These are phyloP conservation scores for Alloplasta piceator DNA, from an alignment of 2,888 invertebrate species.

Conservation along the genomic window DNA sequence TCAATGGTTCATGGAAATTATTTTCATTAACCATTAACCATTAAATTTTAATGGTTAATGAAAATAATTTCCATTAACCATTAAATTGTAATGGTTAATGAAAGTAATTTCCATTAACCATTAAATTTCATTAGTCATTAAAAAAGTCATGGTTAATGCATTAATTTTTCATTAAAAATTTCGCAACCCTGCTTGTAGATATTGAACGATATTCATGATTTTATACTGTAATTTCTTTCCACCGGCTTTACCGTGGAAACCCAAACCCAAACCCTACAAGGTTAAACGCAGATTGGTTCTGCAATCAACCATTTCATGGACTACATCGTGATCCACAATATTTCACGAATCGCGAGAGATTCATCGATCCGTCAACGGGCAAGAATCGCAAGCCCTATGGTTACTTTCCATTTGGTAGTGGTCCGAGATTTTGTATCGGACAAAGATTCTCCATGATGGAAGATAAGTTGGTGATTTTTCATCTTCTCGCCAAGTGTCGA, in stretches of 20 bases:
- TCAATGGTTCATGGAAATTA: too few relatives aligned
- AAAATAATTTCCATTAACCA: too few relatives aligned
- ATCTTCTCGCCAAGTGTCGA: slow-evolving; percentile 69
- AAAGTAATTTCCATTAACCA: too few relatives aligned
- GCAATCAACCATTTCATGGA: slow-evolving; percentile 78
- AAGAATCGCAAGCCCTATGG: slow-evolving; percentile 73
- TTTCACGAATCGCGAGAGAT: slow-evolving; percentile 83
- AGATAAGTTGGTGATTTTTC: slow-evolving; percentile 69
- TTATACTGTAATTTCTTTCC: slow-evolving; percentile 71
- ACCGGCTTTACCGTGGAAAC: slow-evolving; percentile 72
- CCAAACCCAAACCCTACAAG: slow-evolving; percentile 65
- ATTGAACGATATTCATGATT: too few relatives aligned
- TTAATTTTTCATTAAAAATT: too few relatives aligned
- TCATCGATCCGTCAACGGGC: slow-evolving; percentile 80
- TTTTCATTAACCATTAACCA: too few relatives aligned
- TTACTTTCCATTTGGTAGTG: slow-evolving; percentile 81
- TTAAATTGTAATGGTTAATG: too few relatives aligned
- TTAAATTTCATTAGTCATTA: too few relatives aligned
- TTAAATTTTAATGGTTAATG: too few relatives aligned
- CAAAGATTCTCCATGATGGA: slow-evolving; percentile 72
- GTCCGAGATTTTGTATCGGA: slow-evolving; percentile 80
- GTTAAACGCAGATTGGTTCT: slow-evolving; percentile 77
- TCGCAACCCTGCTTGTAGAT: too few relatives aligned
- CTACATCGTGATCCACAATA: slow-evolving; percentile 83
- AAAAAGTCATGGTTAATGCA: too few relatives aligned